Percentiles rank a stretch among this genome's conserved stretches.
These are phyloP conservation scores for Cephus runcator DNA, from an alignment of 2,888 invertebrate species.

Conservation along the genomic window DNA sequence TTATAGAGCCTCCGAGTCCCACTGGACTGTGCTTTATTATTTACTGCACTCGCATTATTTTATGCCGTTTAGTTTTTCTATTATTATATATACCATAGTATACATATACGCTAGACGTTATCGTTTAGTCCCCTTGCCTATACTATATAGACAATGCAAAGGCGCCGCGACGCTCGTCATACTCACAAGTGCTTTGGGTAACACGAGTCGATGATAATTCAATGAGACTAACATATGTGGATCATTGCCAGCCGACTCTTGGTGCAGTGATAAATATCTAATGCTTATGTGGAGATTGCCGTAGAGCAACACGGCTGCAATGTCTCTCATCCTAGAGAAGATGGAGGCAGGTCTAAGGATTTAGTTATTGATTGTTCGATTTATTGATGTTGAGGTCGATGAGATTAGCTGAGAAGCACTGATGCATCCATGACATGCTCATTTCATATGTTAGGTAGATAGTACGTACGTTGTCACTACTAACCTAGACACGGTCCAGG, in stretches of 20 bases:
- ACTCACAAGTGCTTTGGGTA: not conserved
- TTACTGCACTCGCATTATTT: not conserved
- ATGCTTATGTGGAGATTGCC: conserved; percentile 42
- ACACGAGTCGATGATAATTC: not conserved
- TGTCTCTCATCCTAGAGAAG: conserved; percentile 28
- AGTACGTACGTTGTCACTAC: conserved; percentile 47
- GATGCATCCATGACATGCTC: conserved; percentile 43
- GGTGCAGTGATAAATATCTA: conserved; percentile 48
- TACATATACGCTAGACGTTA: not conserved
- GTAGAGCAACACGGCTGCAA: conserved; percentile 30
- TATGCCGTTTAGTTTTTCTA: not conserved
- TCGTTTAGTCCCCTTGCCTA: not conserved
- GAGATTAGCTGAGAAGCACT: conserved; percentile 33
- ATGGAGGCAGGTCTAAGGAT: not conserved
- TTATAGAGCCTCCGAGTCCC: conserved; percentile 14
- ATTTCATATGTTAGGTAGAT: conserved; percentile 42
- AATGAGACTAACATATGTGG: conserved; percentile 41
- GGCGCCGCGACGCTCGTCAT: not conserved
- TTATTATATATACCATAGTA: not conserved
- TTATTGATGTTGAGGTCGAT: not conserved
- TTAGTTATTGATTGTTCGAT: not conserved
- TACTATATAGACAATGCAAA: not conserved
- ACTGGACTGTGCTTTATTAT: not conserved
- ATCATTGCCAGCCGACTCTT: conserved; percentile 51
- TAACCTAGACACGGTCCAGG: conserved; percentile 56